Base-by-base conservation (phyloP, 2,888 invertebrate genomes). In the Antheraea assamensis region DNA sequence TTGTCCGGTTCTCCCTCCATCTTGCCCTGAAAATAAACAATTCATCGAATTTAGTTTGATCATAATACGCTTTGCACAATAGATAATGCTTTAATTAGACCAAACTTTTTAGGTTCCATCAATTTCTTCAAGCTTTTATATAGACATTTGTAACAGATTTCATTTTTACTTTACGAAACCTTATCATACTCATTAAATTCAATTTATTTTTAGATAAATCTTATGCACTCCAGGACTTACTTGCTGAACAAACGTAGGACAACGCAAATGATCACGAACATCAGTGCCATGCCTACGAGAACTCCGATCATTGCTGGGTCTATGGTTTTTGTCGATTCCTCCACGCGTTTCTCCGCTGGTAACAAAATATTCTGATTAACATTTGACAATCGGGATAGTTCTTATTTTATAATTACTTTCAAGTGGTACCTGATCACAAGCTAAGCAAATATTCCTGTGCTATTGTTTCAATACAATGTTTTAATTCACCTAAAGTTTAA, bases 211-310 rank as follows among this genome's bases (percentile, higher is more conserved):
- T 21, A n/a, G 19, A 55, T n/a, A 21, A 58, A n/a, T 5, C 24
- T 58, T 24, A 24, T 2, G 24, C 24, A 24, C 13, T 58, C 19
- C 27, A 31, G 70, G 15, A 70, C 96, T 95, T 95, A 98, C 98
- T 97, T 98, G 97, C 98, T 98, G 93, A 98, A 98, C 82, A 98
- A 96, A 85, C 98, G 96, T 76, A 98, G 96, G 71, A 98, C 98
- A 82, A 98, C 97, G 92, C 98, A 98, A 86, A 98, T 98, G 90
- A 98, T 98, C 91, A 98, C 96, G 91, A 98, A 98, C 98, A 98
- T 98, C 81, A 98, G 96, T 78, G 97, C 98, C 97, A 98, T 98
- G 74, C 97, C 98, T 77, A 98, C 97, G 81, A 98, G 95, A 73
- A 98, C 97, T 73, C 97, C 97, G 88, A 98, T 98, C 98, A 98